Evolutionary conservation across 2,888 invertebrate genomes (phyloP), one percentile per base, ranked within the genome.

Genomic region (Cosmia pyralina): DNA sequence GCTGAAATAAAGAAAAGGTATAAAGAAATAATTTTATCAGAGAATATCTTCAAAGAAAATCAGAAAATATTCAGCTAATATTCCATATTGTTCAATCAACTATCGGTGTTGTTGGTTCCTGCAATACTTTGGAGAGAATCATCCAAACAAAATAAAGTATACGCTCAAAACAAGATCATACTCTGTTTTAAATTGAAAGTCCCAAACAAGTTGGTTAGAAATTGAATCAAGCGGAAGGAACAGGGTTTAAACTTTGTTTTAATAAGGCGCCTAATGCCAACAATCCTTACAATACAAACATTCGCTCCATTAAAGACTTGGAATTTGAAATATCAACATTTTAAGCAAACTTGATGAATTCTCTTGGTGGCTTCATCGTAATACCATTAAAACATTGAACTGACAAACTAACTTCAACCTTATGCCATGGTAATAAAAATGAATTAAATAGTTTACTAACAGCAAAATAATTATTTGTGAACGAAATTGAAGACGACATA

Each of bases 261-360:
- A 50, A 71, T 81, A 84, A 85, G 80, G 77, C 81, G 67, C 80
- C 78, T 80, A 84, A 82, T 72, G 71, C 83, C 78, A 87, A 87
- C 81, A 86, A 86, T 83, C 85, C 83, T 77, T 76, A 76, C 81
- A 85, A 85, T 77, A 75, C 78, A 90, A 91, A 89, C 88, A 88
- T 76, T 87, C 85, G 83, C 86, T 81, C 87, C 88, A 90, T 91
- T 91, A 89, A 89, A 85, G 86, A 86, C 87, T 86, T 87, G 81
- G 83, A 90, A 89, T 85, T 87, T 87, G 89, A 89, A 91, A 91
- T 89, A 88, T 89, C 88, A 91, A 92, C 90, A 90, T 90, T 90
- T 85, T 83, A 85, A 82, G 83, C 87, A 88, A 92, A 90, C 88
- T 88, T 89, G 87, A 88, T 87, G 72, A 90, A 90, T 90, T 89